These are phyloP conservation scores for Eueremaeus valkanovi DNA, from an alignment of 2,888 invertebrate species.

Conservation along the genomic window DNA sequence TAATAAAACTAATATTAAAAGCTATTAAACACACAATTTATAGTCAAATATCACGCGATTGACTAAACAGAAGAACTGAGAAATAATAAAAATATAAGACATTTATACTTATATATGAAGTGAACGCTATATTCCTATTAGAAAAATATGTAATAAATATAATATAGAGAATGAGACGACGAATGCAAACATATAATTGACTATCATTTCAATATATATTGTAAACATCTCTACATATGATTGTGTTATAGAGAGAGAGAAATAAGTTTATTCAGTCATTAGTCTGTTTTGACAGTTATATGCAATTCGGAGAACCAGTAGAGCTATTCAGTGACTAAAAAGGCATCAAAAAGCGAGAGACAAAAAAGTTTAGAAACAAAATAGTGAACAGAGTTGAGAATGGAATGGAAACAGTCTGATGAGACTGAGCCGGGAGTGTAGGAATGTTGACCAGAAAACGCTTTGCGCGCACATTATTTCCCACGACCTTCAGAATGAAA, in stretches of 20 bases:
- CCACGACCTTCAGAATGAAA: constrained; percentile 3
- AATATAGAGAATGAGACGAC: too few species aligned
- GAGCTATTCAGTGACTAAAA: background rate
- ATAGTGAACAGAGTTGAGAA: background rate
- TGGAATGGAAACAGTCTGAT: background rate
- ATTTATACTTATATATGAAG: too few species aligned
- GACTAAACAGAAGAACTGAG: background rate
- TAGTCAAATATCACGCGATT: background rate
- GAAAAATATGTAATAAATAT: too few species aligned
- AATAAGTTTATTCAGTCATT: background rate
- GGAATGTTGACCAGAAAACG: constrained; percentile 5
- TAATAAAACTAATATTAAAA: constrained; percentile 14
- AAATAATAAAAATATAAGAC: too few species aligned
- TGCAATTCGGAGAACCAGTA: background rate
- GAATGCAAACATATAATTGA: too few species aligned
- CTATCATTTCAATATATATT: too few species aligned
- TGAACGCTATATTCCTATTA: too few species aligned
- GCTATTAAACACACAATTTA: constrained; percentile 10
- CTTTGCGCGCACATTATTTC: constrained; percentile 7
- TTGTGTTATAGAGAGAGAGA: too few species aligned
- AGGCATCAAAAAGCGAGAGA: too few species aligned
- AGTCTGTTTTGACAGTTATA: constrained; percentile 16
- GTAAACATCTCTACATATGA: too few species aligned
- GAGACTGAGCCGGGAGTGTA: background rate
- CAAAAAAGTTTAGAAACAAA: too few species aligned